Evolutionary conservation across 2,797 vertebrate genomes (phyloP).

Genomic region (Periparus ater): DNA sequence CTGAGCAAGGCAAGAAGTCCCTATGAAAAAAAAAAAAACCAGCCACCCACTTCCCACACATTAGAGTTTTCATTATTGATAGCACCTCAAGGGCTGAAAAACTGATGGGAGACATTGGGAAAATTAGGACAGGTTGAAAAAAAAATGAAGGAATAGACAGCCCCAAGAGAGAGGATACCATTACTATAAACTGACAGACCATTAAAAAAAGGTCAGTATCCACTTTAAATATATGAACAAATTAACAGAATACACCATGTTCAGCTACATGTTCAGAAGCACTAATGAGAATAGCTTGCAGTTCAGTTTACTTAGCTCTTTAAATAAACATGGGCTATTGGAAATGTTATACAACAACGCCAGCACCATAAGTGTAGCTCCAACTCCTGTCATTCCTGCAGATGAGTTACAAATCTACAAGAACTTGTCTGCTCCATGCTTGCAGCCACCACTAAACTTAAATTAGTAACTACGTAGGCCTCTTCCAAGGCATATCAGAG

Average conservation of each 20-base stretch:
- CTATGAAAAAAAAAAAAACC: neutral
- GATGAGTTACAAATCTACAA: constrained; percentile 73
- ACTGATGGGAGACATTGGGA: neutral
- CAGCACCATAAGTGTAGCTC: constrained; percentile 60
- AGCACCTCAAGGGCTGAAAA: neutral
- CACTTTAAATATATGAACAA: constrained; percentile 51
- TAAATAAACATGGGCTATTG: constrained; percentile 73
- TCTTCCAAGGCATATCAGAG: constrained; percentile 81
- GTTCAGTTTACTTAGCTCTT: constrained; percentile 69
- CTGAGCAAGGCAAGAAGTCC: neutral
- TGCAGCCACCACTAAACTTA: constrained; percentile 81
- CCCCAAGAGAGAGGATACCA: neutral
- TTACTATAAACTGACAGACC: constrained; percentile 24
- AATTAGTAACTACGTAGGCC: constrained; percentile 85
- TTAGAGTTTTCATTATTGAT: neutral
- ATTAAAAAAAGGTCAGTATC: constrained; percentile 28
- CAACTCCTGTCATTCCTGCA: constrained; percentile 72
- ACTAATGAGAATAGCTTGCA: constrained; percentile 62
- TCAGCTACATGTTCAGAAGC: constrained; percentile 47
- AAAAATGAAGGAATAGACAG: neutral
- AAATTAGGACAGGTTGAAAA: constrained; percentile 9
- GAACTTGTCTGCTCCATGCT: constrained; percentile 74
- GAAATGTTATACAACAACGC: constrained; percentile 68
- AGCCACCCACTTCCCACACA: neutral
- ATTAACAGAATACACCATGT: constrained; percentile 43